Evolutionary conservation across 2,888 invertebrate genomes (phyloP).

Genomic region (Trissonchulus sp.): DNA sequence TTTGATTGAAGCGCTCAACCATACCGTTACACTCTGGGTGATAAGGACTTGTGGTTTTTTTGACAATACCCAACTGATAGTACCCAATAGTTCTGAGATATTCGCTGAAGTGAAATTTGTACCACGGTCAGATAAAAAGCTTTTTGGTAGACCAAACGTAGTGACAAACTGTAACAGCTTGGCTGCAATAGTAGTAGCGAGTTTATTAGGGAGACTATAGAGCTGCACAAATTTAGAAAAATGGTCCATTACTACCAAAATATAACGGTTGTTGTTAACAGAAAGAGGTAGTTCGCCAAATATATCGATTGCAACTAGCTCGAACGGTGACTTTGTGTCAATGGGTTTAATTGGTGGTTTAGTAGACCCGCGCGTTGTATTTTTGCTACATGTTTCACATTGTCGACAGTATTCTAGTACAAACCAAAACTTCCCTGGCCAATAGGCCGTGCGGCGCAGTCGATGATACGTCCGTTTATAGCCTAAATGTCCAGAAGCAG

Average conservation of each 20-base stretch:
- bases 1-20: slow-evolving; percentile 39
- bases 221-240: slow-evolving; percentile 26
- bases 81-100: slow-evolving; percentile 29
- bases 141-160: slow-evolving; percentile 29
- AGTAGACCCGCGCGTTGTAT: not conserved
- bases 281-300: slow-evolving; percentile 31
- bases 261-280: slow-evolving; percentile 29
- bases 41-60: slow-evolving; percentile 36
- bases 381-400: slow-evolving; percentile 30
- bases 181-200: not conserved
- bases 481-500: slow-evolving; percentile 32
- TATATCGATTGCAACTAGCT: slow-evolving; percentile 29
- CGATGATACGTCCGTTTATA: slow-evolving; percentile 26
- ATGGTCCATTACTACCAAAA: slow-evolving; percentile 32
- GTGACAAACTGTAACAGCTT: slow-evolving; percentile 17
- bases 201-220: not conserved
- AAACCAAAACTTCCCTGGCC: slow-evolving; percentile 31
- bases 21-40: slow-evolving; percentile 39
- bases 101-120: slow-evolving; percentile 36
- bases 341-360: slow-evolving; percentile 2
- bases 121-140: slow-evolving; percentile 38
- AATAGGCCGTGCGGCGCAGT: slow-evolving; percentile 31
- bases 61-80: slow-evolving; percentile 28
- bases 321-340: slow-evolving; percentile 23
- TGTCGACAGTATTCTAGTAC: slow-evolving; percentile 30